These are phyloP conservation scores for Chrysoperla carnea DNA, from an alignment of 1,140 invertebrate species.

Conservation along the genomic window DNA sequence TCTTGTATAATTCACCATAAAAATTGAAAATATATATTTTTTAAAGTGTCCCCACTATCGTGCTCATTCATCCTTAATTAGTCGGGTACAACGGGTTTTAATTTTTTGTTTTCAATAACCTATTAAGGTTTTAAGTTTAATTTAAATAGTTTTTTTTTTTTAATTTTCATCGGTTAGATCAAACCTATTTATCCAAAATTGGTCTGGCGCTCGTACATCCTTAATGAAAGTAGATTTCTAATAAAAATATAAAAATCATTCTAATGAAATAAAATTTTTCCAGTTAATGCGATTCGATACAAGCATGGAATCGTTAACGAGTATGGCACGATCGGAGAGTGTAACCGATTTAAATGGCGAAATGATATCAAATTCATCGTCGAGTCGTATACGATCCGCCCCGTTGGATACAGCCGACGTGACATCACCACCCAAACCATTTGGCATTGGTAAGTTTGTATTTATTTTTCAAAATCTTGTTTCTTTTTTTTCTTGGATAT, in stretches of 20 bases:
- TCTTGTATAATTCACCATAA: no score
- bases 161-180: no score
- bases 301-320: constrained; percentile 51
- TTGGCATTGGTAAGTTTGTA: constrained; percentile 52
- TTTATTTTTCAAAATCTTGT: not conserved
- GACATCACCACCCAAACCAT: constrained; percentile 44
- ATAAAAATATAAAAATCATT: not conserved
- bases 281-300: constrained; percentile 65
- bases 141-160: no score
- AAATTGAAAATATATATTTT: no score
- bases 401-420: constrained; percentile 32
- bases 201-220: no score
- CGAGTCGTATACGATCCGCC: constrained; percentile 21
- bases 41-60: no score
- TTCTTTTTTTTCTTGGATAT: constrained; percentile 12
- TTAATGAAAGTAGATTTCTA: no score
- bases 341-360: constrained; percentile 59
- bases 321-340: constrained; percentile 60
- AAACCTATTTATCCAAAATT: no score
- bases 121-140: no score
- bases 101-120: no score
- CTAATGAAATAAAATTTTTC: constrained; percentile 8
- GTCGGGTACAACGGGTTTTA: no score
- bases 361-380: constrained; percentile 14
- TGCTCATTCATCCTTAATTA: no score